A percentile compares a stretch with the other conserved stretches of the same genome.
phyloP scores from a whole-genome alignment of 1,140 invertebrate genomes.

The Agraylea sexmaculata region DNA sequence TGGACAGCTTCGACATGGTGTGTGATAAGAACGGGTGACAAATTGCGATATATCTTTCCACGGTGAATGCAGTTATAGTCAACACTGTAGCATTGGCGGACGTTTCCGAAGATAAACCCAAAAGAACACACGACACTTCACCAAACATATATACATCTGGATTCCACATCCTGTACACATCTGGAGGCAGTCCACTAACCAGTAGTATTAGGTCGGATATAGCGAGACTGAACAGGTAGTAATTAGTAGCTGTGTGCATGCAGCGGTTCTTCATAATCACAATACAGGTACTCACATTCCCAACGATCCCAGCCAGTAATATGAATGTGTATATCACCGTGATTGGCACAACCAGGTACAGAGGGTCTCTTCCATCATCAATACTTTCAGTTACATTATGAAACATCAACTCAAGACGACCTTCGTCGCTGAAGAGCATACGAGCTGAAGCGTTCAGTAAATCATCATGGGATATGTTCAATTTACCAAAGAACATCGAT shows the following conservation, averaged over 20 bases:
- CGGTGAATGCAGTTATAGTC: conserved; percentile 90
- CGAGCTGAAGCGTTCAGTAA: conserved; percentile 11
- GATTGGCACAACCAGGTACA: conserved; percentile 47
- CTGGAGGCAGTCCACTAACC: conserved; percentile 60
- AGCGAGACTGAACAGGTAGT: conserved; percentile 77
- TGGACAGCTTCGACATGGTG: conserved; percentile 66
- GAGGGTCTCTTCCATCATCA: conserved; percentile 31
- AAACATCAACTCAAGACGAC: conserved; percentile 16
- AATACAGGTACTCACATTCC: conserved; percentile 75
- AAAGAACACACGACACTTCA: conserved; percentile 60
- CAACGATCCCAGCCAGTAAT: conserved; percentile 68
- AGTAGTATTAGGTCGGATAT: conserved; percentile 79
- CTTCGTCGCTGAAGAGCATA: conserved; percentile 1
- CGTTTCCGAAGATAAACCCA: conserved; percentile 67
- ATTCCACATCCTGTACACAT: conserved; percentile 70
- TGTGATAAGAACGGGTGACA: conserved; percentile 84
- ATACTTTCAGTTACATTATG: conserved; percentile 24
- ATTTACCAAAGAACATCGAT: conserved; percentile 16
- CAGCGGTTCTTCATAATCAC: conserved; percentile 70
- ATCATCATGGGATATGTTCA: conserved; percentile 12
- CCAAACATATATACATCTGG: conserved; percentile 65
- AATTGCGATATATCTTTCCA: conserved; percentile 90
- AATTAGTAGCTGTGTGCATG: conserved; percentile 79
- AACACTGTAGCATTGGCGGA: conserved; percentile 82
- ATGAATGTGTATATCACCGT: conserved; percentile 64